Percentiles rank a stretch among this genome's conserved stretches.
Conservation (phyloP, 1,140 invertebrate genomes). For the Asobara japonica region DNA sequence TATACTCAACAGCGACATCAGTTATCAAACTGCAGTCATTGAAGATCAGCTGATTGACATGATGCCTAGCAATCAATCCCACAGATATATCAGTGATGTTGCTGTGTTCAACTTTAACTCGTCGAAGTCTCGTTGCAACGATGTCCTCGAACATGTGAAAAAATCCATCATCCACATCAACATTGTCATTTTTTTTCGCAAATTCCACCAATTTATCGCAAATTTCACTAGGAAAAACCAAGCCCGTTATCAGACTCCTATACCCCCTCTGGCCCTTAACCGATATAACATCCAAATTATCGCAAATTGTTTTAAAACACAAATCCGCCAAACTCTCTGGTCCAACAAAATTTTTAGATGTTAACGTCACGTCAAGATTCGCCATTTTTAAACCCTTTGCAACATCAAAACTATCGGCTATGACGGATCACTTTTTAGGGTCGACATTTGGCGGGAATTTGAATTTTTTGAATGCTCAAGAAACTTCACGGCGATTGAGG, state of each 20-base stretch:
- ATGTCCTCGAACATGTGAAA: conserved; percentile 78
- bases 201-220: conserved; percentile 76
- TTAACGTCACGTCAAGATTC: conserved; percentile 52
- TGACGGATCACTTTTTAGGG: too few relatives aligned
- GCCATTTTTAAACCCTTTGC: conserved; percentile 49
- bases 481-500: too few relatives aligned
- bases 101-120: conserved; percentile 76
- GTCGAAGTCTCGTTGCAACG: conserved; percentile 73
- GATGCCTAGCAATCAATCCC: conserved; percentile 74
- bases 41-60: conserved; percentile 78
- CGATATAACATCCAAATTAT: conserved; percentile 72
- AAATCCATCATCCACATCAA: conserved; percentile 72
- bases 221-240: conserved; percentile 76
- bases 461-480: too few relatives aligned
- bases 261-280: conserved; percentile 52
- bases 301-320: conserved; percentile 73
- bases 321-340: conserved; percentile 69
- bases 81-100: conserved; percentile 77
- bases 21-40: conserved; percentile 77
- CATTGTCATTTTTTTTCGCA: conserved; percentile 68
- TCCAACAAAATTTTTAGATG: conserved; percentile 51
- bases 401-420: too few relatives aligned
- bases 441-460: too few relatives aligned
- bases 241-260: conserved; percentile 63
- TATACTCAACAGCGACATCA: conserved; percentile 67